Evolutionary conservation across 2,888 invertebrate genomes (phyloP), one percentile per base, ranked within the genome.

Genomic region (Microchrysa polita): DNA sequence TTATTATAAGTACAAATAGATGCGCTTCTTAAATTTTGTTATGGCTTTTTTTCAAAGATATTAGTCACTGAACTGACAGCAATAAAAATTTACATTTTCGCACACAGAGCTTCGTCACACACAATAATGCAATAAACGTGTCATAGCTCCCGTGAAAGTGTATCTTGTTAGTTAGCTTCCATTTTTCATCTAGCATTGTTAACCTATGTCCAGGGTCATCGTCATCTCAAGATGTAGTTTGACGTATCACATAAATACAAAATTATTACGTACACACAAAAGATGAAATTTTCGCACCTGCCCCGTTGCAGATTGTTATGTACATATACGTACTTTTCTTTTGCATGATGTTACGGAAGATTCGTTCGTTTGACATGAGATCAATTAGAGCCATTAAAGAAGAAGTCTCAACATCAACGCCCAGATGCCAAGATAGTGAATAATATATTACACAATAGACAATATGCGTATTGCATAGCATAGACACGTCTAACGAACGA

Each of bases 301-400:
- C 7, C 12, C 42, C 12, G 27, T 20, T 40, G 40, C 34, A 23
- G 12, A 42, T 18, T n/a, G 4, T n/a, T n/a, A n/a, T n/a, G n/a
- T n/a, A n/a, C n/a, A n/a, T n/a, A n/a, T n/a, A n/a, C n/a, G n/a
- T n/a, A 7, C 52, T 14, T 14, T 52, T 16, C n/a, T 53, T 69
- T 57, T 57, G 16, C 55, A 57, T n/a, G n/a, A n/a, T 34, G 7
- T 69, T 69, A 20, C 69, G 69, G 69, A 69, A 69, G 69, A 69
- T n/a, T n/a, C n/a, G 57, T 57, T 42, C 27, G 69, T 69, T 57
- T 69, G 0, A 34, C 18, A 9, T 40, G 34, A 42, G 22, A 69
- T 69, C 69, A 69, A 40, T 69, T 69, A 69, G 69, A 55, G 55
- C 34, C 48, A 65, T 55, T 69, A 67, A 23, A 34, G 27, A 34